Base-by-base conservation (phyloP, 2,113 vertebrate species). In the Lutjanus erythropterus region DNA sequence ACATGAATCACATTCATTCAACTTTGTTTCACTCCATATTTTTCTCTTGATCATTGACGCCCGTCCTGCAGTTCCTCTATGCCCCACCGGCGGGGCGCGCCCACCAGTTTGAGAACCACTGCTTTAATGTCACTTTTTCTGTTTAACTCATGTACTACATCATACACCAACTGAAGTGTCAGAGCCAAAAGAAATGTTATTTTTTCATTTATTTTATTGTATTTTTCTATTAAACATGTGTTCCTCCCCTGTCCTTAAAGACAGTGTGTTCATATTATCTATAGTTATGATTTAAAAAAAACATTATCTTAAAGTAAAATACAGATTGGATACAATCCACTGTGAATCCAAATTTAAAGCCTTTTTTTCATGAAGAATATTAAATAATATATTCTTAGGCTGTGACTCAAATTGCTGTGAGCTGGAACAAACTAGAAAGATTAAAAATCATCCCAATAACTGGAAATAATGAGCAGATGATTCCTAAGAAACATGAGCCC, bases 171-270 rank as follows among this genome's bases (percentile, higher is more conserved):
- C 10, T 44, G 18, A 19, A 55, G 15, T 3, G 15, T 9, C 18
- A 9, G 27, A 21, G 29, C 27, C 18, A 58, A 58, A 29, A 33
- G 16, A 21, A 33, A 14, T 7, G 2, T 19, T 19, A 29, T 19
- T 52, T 39, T 18, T 16, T n/a, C 33, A 21, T 41, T 12, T 1
- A 31, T 31, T 58, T n/a, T 46, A 35, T 21, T 50, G 25, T 59
- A 18, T 56, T 72, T 80, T 58, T 29, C 16, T 73, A 50, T 39
- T 49, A 49, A 61, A 72, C 15, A 27, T 14, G 8, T 6, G 14
- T 29, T 52, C 11, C 14, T 58, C 35, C 37, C 27, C 18, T 21
- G n/a, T 29, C 25, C 25, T 31, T 35, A 29, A 21, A 27, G 2
- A 53, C 23, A 70, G 11, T 2, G 9, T 29, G 33, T 23, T 42